Percentiles rank a stretch among this genome's conserved stretches.
Evolutionary conservation across 2,797 vertebrate species (phyloP).

Genomic region (Chaenodraco wilsoni): DNA sequence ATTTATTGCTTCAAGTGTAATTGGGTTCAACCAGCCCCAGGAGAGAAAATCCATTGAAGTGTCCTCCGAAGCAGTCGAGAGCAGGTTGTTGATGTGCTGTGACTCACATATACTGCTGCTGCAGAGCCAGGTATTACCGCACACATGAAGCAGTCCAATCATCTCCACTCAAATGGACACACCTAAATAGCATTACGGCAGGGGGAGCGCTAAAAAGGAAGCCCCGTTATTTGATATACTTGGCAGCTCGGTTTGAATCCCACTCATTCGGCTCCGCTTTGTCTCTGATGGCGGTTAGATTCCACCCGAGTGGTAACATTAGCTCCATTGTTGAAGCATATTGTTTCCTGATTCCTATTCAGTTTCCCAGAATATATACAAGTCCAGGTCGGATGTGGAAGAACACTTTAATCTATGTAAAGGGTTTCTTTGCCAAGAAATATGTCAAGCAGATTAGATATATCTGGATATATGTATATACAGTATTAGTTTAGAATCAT

Average conservation of each 20-base stretch:
- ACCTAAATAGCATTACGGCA: constrained; percentile 27
- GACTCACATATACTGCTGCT: constrained; percentile 42
- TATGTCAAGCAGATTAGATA: no score
- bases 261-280: constrained; percentile 17
- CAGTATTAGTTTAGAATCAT: no score
- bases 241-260: constrained; percentile 13
- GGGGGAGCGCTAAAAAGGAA: constrained; percentile 20
- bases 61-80: constrained; percentile 51
- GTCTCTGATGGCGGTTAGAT: constrained; percentile 23
- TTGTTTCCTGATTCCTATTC: neutral
- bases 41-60: constrained; percentile 81
- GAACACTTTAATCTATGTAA: neutral
- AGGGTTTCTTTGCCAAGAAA: no score
- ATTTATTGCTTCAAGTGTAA: constrained; percentile 85
- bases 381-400: neutral
- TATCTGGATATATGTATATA: no score
- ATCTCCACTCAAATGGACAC: constrained; percentile 23
- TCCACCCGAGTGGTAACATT: constrained; percentile 23
- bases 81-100: constrained; percentile 47
- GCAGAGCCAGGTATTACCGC: constrained; percentile 22
- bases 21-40: constrained; percentile 82
- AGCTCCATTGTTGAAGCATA: constrained; percentile 11
- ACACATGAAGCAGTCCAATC: constrained; percentile 23
- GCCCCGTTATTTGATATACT: constrained; percentile 18
- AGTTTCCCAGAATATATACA: neutral